Percentiles rank a stretch among this genome's conserved stretches.
phyloP scores from a whole-genome alignment of 1,140 invertebrate species.

The Caenorhabditis tropicalis region DNA sequence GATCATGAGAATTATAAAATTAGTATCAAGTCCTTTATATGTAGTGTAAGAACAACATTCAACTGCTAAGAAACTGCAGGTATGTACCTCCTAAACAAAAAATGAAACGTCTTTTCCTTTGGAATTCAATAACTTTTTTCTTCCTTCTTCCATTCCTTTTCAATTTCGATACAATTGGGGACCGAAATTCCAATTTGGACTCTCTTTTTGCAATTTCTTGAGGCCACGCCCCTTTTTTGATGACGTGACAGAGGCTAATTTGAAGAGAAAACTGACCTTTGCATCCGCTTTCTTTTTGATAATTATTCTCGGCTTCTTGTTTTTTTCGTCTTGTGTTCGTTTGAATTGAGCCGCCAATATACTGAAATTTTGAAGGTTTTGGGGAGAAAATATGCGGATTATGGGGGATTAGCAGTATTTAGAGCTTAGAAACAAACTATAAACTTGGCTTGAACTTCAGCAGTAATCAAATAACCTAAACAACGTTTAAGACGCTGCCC shows the following conservation, averaged over 20 bases:
- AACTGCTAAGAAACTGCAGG: too few relatives aligned
- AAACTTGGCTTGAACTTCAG: too few relatives aligned
- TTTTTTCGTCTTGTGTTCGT: slow-evolving; percentile 57
- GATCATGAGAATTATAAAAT: too few relatives aligned
- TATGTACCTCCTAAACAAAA: too few relatives aligned
- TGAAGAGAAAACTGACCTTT: slow-evolving; percentile 59
- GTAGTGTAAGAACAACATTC: too few relatives aligned
- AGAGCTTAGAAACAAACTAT: too few relatives aligned
- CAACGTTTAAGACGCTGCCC: too few relatives aligned
- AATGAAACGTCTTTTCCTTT: neutral
- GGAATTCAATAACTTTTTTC: slow-evolving; percentile 7
- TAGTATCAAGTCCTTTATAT: too few relatives aligned
- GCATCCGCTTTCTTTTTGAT: slow-evolving; percentile 66
- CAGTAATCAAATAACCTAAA: too few relatives aligned
- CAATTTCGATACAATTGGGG: neutral
- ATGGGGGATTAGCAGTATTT: neutral
- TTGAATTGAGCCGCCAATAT: slow-evolving; percentile 57
- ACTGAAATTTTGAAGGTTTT: slow-evolving; percentile 46
- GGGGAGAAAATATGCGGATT: too few relatives aligned
- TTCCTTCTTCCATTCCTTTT: neutral
- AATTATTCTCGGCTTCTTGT: slow-evolving; percentile 60
- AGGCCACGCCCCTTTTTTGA: neutral
- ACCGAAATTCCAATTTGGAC: neutral
- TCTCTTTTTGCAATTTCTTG: neutral
- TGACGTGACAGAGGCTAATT: neutral